Conservation (phyloP, 1,140 invertebrate species). For the Lerema accius region DNA sequence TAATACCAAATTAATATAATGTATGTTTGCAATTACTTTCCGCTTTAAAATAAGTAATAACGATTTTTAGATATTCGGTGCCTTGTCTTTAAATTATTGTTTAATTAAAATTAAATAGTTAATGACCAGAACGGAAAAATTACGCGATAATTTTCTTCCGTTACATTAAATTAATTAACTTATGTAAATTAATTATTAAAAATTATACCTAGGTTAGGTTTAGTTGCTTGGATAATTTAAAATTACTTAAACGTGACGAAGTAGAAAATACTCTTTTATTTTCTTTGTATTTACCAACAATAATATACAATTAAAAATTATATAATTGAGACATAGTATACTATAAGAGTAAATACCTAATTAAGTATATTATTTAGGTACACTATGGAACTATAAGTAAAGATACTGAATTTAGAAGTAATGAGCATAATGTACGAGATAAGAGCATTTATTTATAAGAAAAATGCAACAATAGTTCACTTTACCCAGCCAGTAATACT, state of each 20-base stretch:
- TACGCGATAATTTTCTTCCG: constrained; percentile 10
- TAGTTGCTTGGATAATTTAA: constrained; percentile 7
- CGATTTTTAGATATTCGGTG: too few relatives aligned
- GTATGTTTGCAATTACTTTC: too few relatives aligned
- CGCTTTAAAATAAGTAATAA: background rate
- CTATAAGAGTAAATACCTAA: too few relatives aligned
- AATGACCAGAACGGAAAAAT: constrained; percentile 23
- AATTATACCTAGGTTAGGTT: background rate
- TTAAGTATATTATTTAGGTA: too few relatives aligned
- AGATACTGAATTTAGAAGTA: too few relatives aligned
- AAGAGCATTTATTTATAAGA: too few relatives aligned
- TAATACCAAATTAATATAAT: too few relatives aligned
- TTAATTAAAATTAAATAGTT: constrained; percentile 15
- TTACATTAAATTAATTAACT: constrained; percentile 15
- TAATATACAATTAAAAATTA: too few relatives aligned
- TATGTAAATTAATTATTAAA: constrained; percentile 17
- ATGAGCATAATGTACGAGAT: too few relatives aligned
- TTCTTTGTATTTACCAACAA: background rate
- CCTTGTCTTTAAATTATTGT: background rate
- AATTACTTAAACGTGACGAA: constrained; percentile 2
- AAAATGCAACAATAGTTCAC: too few relatives aligned
- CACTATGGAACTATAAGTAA: too few relatives aligned
- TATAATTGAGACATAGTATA: background rate
- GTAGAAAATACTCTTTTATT: constrained; percentile 2
- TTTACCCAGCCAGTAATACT: background rate